These are phyloP conservation scores for Semicossyphus pulcher DNA, from an alignment of 2,113 vertebrate species.

Conservation along the genomic window DNA sequence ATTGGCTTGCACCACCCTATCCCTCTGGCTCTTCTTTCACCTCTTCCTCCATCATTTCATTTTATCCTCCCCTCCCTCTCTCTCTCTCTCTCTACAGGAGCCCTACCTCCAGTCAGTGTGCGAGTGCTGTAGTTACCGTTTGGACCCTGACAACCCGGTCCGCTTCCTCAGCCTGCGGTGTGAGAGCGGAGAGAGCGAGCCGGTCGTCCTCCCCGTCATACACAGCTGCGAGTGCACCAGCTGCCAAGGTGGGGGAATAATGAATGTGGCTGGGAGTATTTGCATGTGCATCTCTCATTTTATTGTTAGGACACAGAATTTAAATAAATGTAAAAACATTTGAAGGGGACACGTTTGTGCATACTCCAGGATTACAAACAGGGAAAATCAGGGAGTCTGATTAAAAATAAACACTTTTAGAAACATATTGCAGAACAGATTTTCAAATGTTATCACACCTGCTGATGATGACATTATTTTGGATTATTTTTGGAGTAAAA, in stretches of 20 bases:
- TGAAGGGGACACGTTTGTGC: neutral
- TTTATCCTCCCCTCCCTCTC: neutral
- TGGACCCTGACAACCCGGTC: conserved; percentile 87
- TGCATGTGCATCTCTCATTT: conserved; percentile 20
- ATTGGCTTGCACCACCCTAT: neutral
- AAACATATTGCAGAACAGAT: too few species aligned
- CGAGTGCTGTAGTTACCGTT: conserved; percentile 90
- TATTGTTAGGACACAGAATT: neutral
- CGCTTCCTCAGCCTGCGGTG: conserved; percentile 87
- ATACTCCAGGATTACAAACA: neutral
- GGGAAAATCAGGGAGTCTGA: too few species aligned
- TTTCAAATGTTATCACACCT: too few species aligned
- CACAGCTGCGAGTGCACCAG: conserved; percentile 91
- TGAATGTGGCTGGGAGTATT: conserved; percentile 4
- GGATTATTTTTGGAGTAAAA: too few species aligned
- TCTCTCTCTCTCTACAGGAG: conserved; percentile 79
- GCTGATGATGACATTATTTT: too few species aligned
- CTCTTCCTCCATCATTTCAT: neutral
- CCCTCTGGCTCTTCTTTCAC: neutral
- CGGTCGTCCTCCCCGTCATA: conserved; percentile 88
- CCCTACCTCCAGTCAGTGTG: conserved; percentile 89
- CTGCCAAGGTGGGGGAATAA: conserved; percentile 86
- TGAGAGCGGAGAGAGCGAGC: conserved; percentile 80
- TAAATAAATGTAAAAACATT: conserved; percentile 28
- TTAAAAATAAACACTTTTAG: too few species aligned